Base-by-base conservation (phyloP, 2,797 vertebrate species). In the Clamator glandarius region DNA sequence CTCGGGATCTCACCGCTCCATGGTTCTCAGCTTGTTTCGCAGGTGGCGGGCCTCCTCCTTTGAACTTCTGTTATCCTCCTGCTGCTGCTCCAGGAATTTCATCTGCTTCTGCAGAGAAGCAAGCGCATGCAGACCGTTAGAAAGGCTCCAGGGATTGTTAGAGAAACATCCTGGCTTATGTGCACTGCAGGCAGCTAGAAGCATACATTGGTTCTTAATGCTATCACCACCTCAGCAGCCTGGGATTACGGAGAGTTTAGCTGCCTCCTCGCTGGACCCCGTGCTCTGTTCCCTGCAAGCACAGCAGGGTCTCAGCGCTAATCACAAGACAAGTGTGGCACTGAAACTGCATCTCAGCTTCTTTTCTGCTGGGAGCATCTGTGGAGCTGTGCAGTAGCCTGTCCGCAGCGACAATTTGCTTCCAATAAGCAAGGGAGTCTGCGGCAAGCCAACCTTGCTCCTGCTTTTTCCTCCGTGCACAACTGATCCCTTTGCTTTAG, bases 1-100 rank as follows among this genome's bases (percentile, higher is more conserved):
- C 28, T 29, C 4, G 0, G 0, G 15, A 57, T 92, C 97, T 97
- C 77, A 99, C 99, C 98, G 98, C 96, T 99, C 99, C 97, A 98
- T 98, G 29, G 98, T 98, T 95, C 98, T 99, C 97, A 99, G 97
- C 96, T 98, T 99, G 93, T 94, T 98, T 76, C 97, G 96, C 67
- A 99, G 98, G 26, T 96, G 98, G 36, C 96, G 97, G 11, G 97
- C 98, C 94, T 99, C 99, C 25, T 99, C 99, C 93, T 98, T 99
- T 17, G 98, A 98, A 54, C 97, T 97, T 77, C 98, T 98, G 77
- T 92, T 94, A 18, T 99, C 98, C 68, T 98, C 97, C 78, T 98
- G 98, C 77, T 99, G 98, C 48, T 97, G 98, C 96, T 99, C 99
- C 94, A 99, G 85, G 95, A 98, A 99, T 62, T 97, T 98, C 99